These are phyloP conservation scores for Synanthedon tipuliformis DNA, from an alignment of 2,888 invertebrate species.

Conservation along the genomic window DNA sequence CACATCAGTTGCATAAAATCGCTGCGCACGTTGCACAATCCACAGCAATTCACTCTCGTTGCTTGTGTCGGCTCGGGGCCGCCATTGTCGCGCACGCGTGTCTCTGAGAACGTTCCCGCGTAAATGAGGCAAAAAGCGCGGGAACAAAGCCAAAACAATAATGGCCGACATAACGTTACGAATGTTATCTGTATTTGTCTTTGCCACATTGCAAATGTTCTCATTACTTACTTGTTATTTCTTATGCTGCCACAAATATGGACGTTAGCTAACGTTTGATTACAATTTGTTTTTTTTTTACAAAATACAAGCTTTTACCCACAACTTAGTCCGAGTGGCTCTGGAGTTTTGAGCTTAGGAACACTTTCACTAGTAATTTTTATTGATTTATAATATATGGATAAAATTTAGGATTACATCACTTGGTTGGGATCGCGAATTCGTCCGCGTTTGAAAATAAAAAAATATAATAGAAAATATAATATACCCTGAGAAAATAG, in stretches of 20 bases:
- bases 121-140: slow-evolving; percentile 62
- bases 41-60: slow-evolving; percentile 58
- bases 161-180: slow-evolving; percentile 63
- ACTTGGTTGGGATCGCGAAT: no score
- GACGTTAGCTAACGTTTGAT: neutral
- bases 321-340: no score
- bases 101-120: slow-evolving; percentile 68
- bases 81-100: slow-evolving; percentile 61
- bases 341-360: no score
- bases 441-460: no score
- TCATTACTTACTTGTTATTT: slow-evolving; percentile 32
- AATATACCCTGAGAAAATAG: no score
- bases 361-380: no score
- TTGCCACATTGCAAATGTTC: slow-evolving; percentile 55
- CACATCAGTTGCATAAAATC: slow-evolving; percentile 57
- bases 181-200: slow-evolving; percentile 53
- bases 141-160: slow-evolving; percentile 57
- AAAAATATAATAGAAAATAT: no score
- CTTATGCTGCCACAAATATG: neutral
- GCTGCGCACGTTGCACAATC: slow-evolving; percentile 51
- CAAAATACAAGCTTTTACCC: no score
- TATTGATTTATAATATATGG: no score
- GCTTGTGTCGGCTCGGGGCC: slow-evolving; percentile 22
- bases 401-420: no score
- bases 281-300: neutral